Conservation (phyloP, 2,888 invertebrate genomes). For the Ochropleura plecta region DNA sequence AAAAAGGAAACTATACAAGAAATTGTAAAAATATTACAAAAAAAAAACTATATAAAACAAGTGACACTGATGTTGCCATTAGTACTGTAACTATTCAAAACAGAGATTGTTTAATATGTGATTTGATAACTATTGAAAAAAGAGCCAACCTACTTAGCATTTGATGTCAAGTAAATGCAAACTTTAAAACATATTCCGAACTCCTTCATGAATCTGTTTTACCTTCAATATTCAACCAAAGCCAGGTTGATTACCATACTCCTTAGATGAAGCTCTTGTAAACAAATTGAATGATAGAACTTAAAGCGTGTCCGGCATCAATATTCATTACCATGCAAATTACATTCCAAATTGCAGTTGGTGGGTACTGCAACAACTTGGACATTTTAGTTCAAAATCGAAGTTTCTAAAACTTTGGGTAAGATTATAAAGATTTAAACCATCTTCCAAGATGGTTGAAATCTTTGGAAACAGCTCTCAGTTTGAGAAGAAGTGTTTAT, state of each 20-base stretch:
- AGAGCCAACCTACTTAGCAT: neutral
- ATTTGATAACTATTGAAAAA: neutral
- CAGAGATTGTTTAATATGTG: too few relatives aligned
- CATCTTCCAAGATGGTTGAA: constrained; percentile 12
- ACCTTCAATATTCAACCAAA: neutral
- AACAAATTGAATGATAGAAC: constrained; percentile 38
- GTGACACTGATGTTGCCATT: too few relatives aligned
- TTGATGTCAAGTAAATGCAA: neutral
- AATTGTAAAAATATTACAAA: too few relatives aligned
- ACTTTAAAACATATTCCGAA: neutral
- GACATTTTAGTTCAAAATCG: constrained; percentile 18
- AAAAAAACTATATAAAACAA: too few relatives aligned
- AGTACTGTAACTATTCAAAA: too few relatives aligned
- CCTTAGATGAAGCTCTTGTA: constrained; percentile 2
- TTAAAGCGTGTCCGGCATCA: constrained; percentile 1
- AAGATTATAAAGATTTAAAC: neutral
- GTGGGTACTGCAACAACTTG: constrained; percentile 2
- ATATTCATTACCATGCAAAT: constrained; percentile 51
- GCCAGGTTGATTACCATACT: constrained; percentile 22
- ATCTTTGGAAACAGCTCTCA: constrained; percentile 9
- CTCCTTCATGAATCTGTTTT: neutral
- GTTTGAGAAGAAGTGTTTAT: constrained; percentile 1
- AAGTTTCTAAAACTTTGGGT: constrained; percentile 35
- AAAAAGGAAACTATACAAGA: too few relatives aligned
- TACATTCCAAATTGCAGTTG: constrained; percentile 24